Base-by-base conservation (phyloP, 2,888 invertebrate species). In the Agonopterix arenella region DNA sequence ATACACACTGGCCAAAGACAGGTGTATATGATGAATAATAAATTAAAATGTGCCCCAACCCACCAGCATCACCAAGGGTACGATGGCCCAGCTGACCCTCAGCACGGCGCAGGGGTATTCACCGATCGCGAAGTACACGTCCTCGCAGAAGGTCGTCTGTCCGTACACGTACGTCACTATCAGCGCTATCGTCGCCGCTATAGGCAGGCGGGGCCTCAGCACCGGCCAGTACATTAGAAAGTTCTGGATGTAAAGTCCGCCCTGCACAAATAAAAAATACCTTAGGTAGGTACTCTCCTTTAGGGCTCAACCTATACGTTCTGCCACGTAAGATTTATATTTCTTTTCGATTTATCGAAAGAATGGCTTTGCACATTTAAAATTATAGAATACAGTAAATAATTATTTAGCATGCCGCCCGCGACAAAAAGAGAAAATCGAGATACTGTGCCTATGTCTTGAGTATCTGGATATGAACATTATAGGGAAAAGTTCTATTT, bases 51-150 rank as follows among this genome's bases (percentile, higher is more conserved):
- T 4, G 1, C 10, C 40, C 11, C 11, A 47, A 43, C 62, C 61
- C 53, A 84, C 86, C 73, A 75, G 52, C 11, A 86, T 61, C 10
- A 80, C 37, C 9, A 58, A 45, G 0, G 88, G 85, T 1, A 76
- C 64, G 1, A 84, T 4, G 0, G 86, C 85, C 88, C 88, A 89
- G 54, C 77, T 79, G 4, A 85, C 57, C 51, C 88, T 69, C 53
- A 84, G 59, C 49, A 80, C 80, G n/a, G 80, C 64, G 11, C 70
- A 68, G 1, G 88, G 88, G 48, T 86, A 86, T 48, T 89, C 86
- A 1, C 80, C 84, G 1, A 79, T 73, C 0, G 84, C 73, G 50
- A 77, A 82, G 59, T 69, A 86, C 8, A 89, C 70, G 16, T 84
- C 76, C 51, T 86, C 85, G 46, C 86, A 85, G 62, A 89, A 88